These are phyloP conservation scores for Papilio helenus DNA, from an alignment of 1,140 invertebrate genomes.

Conservation along the genomic window DNA sequence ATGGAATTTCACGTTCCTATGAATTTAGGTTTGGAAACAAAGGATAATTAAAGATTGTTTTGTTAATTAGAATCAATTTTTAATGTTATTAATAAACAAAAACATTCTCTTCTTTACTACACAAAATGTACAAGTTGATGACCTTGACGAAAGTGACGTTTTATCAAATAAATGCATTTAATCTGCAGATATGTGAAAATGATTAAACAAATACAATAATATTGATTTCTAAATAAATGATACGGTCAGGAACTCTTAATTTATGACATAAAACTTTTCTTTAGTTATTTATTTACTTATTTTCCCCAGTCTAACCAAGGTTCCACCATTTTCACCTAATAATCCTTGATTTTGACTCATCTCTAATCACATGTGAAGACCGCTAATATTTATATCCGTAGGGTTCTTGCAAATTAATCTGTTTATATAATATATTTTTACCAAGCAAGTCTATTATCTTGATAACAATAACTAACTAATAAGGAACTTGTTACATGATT, in stretches of 20 bases:
- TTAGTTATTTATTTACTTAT: background rate
- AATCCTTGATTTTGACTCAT: background rate
- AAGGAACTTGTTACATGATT: background rate
- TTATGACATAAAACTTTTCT: background rate
- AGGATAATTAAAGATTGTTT: too few relatives aligned
- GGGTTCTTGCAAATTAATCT: background rate
- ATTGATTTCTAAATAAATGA: background rate
- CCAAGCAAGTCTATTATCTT: background rate
- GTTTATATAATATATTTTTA: background rate
- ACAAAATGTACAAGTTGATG: background rate
- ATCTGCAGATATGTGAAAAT: background rate
- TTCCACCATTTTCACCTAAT: background rate
- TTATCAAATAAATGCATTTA: slow-evolving; percentile 12
- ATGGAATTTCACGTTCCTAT: too few relatives aligned
- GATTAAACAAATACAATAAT: background rate
- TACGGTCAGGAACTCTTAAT: background rate
- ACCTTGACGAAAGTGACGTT: background rate
- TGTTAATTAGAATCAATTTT: too few relatives aligned
- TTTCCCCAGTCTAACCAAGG: background rate
- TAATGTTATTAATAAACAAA: background rate
- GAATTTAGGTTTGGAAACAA: too few relatives aligned
- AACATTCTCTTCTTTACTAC: background rate
- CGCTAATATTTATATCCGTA: background rate
- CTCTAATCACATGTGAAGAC: background rate
- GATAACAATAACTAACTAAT: background rate